Evolutionary conservation across 2,888 invertebrate genomes (phyloP).

Genomic region (Oligia strigilis): DNA sequence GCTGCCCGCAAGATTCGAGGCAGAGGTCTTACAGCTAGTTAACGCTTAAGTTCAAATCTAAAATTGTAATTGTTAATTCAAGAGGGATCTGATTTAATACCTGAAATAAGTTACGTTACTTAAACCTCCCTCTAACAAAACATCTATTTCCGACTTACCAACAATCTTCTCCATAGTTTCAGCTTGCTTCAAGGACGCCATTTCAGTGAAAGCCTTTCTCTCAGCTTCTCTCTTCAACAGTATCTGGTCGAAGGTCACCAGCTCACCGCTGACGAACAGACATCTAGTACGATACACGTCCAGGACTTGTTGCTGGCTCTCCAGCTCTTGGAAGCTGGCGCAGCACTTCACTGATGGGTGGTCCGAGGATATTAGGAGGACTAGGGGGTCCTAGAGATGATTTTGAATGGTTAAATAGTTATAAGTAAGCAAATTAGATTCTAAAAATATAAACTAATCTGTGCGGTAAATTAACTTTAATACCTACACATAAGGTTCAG

Average conservation of each 20-base stretch:
- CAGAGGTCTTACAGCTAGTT: neutral
- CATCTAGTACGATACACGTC: slow-evolving; percentile 89
- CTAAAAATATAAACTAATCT: neutral
- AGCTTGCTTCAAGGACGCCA: slow-evolving; percentile 88
- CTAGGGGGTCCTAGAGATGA: slow-evolving; percentile 87
- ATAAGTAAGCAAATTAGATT: neutral
- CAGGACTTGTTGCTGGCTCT: slow-evolving; percentile 86
- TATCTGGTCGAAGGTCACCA: slow-evolving; percentile 88
- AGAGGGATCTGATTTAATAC: neutral
- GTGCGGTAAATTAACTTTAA: no score
- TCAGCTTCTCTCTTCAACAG: slow-evolving; percentile 86
- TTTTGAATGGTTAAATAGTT: neutral
- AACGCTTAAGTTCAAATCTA: neutral
- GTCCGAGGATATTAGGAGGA: slow-evolving; percentile 87
- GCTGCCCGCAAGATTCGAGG: no score
- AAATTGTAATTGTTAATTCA: neutral
- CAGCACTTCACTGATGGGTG: slow-evolving; percentile 90
- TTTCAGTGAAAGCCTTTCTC: slow-evolving; percentile 87
- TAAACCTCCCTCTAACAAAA: neutral
- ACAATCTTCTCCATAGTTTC: slow-evolving; percentile 88
- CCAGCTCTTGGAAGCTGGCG: slow-evolving; percentile 86
- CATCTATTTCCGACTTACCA: slow-evolving; percentile 66
- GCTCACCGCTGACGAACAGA: slow-evolving; percentile 87
- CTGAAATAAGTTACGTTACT: neutral
- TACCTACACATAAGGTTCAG: neutral